Evolutionary conservation across 2,888 invertebrate genomes (phyloP), one percentile per base, ranked within the genome.

Genomic region (Platypus cylindrus): DNA sequence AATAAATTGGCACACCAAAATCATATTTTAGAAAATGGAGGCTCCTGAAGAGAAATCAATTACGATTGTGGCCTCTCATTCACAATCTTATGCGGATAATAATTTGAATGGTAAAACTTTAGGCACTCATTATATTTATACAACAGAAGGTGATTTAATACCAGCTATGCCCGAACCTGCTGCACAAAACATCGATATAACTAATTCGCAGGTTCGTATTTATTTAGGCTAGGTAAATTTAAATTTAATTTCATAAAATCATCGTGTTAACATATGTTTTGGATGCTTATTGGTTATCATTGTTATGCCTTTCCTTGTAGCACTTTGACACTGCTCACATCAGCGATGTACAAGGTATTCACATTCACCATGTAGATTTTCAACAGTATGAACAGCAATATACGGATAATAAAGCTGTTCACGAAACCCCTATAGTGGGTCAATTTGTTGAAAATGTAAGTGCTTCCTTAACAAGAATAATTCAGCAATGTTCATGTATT

Each of bases 121-220:
- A 17, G 32, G 34, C 9, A 42, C 42, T 9, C 38, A 38, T 11
- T 42, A 42, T 22, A 42, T 42, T 11, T 42, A 42, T 22, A 42
- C 42, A n/a, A 42, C 42, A 17, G 42, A 42, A 28, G 42, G 42
- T 3, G 33, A 41, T 34, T 26, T 41, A 23, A 41, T 41, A 15
- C 41, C 41, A 9, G 30, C 37, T 17, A 30, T 20, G 13, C 29
- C 22, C 8, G 37, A 37, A n/a, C 35, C 29, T 14, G 29, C 11
- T 16, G 17, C 37, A 3, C 12, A 34, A 7, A 37, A 22, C n/a
- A 34, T 40, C 32, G 36, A 40, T 20, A 23, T 41, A 26, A 27
- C n/a, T n/a, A 36, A 27, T 22, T 20, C 41, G 16, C 37, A 37
- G 37, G 41, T 41, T 29, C 37, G 3, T 11, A 25, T 2, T 14